Conservation (phyloP, 30 jellyfish, hydroid and myxozoan genomes). For the Catostylus mosaicus region DNA sequence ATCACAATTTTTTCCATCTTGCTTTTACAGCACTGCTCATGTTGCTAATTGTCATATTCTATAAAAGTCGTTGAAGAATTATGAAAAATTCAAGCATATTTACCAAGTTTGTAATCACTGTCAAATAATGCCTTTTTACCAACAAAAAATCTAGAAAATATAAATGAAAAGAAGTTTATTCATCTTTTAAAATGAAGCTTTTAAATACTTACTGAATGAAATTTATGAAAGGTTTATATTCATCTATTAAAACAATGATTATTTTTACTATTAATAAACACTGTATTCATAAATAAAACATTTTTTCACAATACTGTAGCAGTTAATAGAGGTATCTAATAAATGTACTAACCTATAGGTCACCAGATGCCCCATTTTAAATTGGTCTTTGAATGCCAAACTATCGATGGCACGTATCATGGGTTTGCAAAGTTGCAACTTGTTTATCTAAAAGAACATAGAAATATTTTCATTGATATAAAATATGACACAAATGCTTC, state of each 20-base stretch:
- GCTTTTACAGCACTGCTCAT: too few relatives aligned
- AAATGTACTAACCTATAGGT: constrained; percentile 71
- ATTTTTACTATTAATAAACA: too few relatives aligned
- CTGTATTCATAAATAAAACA: too few relatives aligned
- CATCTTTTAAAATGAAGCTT: too few relatives aligned
- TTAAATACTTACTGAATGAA: too few relatives aligned
- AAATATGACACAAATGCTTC: too few relatives aligned
- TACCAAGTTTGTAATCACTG: constrained; percentile 87
- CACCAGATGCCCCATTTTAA: constrained; percentile 88
- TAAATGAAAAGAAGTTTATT: constrained; percentile 1
- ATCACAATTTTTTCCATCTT: too few relatives aligned
- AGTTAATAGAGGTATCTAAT: background rate
- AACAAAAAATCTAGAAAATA: constrained; percentile 69
- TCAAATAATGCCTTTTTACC: constrained; percentile 99
- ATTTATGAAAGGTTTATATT: too few relatives aligned
- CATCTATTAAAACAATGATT: too few relatives aligned
- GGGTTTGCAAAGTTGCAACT: constrained; percentile 95
- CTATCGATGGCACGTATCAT: constrained; percentile 94
- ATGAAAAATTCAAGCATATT: too few relatives aligned
- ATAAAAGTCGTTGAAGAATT: too few relatives aligned
- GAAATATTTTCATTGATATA: background rate
- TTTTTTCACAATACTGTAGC: background rate
- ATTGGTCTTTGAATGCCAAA: constrained; percentile 83
- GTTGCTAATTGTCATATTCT: too few relatives aligned
- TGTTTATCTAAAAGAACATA: constrained; percentile 63